phyloP scores from a whole-genome alignment of 35 echinoderm and acorn worm genomes.

The Ophioderma brevispina region DNA sequence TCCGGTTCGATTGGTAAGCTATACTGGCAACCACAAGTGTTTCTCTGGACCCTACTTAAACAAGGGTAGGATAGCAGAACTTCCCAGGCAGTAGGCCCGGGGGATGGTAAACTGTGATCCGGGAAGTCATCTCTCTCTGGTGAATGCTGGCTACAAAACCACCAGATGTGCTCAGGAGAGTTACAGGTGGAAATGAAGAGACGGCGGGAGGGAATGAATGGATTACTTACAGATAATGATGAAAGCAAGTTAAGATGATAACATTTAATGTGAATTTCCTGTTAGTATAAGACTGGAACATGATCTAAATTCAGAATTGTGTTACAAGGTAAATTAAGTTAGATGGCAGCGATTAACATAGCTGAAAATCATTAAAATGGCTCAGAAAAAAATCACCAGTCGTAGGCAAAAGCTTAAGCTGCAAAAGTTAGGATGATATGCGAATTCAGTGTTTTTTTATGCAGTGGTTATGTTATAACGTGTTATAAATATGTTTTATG shows the following conservation, averaged over 20 bases:
- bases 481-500: no score
- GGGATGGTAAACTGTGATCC: slow-evolving; percentile 83
- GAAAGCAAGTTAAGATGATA: slow-evolving; percentile 92
- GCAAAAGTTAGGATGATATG: no score
- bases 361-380: no score
- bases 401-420: no score
- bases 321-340: no score
- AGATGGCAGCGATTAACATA: no score
- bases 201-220: slow-evolving; percentile 92
- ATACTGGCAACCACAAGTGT: slow-evolving; percentile 95
- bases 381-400: no score
- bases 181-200: slow-evolving; percentile 90
- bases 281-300: no score
- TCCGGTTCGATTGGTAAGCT: slow-evolving; percentile 78
- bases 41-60: slow-evolving; percentile 93
- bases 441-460: no score
- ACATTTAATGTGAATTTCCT: no score
- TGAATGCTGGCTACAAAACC: slow-evolving; percentile 96
- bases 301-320: no score
- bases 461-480: no score
- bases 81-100: slow-evolving; percentile 85
- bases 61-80: slow-evolving; percentile 89
- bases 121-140: slow-evolving; percentile 82
- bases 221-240: slow-evolving; percentile 95
- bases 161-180: slow-evolving; percentile 82